A percentile compares a stretch with the other conserved stretches of the same genome.
phyloP scores from a whole-genome alignment of 2,113 vertebrate species.

The Cyanoramphus novaezelandiae region DNA sequence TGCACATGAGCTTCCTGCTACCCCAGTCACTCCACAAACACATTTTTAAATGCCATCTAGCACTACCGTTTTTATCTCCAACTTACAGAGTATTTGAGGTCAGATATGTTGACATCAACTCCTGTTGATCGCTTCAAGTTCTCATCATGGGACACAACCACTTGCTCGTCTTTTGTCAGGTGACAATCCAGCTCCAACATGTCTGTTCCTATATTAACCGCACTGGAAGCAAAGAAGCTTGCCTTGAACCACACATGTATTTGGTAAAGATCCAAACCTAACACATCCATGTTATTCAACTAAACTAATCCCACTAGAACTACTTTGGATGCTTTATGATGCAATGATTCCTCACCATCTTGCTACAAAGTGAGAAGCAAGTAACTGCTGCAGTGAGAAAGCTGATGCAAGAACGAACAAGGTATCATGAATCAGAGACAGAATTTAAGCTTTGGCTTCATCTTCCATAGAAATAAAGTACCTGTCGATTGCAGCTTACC shows the following conservation, averaged over 20 bases:
- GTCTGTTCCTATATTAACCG: constrained; percentile 90
- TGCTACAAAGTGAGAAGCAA: background rate
- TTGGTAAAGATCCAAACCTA: background rate
- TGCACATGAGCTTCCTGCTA: background rate
- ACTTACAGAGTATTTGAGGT: constrained; percentile 90
- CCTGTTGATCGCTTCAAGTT: constrained; percentile 90
- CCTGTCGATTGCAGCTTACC: background rate
- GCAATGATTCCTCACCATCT: background rate
- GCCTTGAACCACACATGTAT: background rate
- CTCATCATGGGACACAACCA: constrained; percentile 93
- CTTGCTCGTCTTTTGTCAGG: constrained; percentile 92
- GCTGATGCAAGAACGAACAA: background rate
- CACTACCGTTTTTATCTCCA: background rate
- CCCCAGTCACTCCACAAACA: background rate
- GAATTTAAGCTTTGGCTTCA: background rate
- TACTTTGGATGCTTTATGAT: background rate
- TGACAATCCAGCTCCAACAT: constrained; percentile 98
- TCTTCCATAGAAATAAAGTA: background rate
- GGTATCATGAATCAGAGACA: background rate
- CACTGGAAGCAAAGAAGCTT: constrained; percentile 73
- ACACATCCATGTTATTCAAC: background rate
- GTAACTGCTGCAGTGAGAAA: background rate
- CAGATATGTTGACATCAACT: constrained; percentile 81
- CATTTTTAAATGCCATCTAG: background rate
- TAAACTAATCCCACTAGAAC: background rate